phyloP scores from a whole-genome alignment of 2,113 vertebrate genomes.

The Misgurnus mizolepis region DNA sequence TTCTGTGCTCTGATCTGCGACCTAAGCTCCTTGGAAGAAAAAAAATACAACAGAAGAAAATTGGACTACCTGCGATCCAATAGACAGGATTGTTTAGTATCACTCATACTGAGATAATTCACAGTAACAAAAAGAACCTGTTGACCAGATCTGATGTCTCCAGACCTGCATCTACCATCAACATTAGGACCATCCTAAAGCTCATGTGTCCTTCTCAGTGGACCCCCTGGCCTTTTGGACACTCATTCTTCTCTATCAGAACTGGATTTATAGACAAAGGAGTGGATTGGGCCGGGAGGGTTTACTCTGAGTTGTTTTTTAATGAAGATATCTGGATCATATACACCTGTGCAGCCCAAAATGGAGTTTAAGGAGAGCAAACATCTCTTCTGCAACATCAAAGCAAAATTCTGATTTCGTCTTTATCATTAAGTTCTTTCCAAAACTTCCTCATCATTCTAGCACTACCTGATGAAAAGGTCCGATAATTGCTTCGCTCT shows the following conservation, averaged over 20 bases:
- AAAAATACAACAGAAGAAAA: background rate
- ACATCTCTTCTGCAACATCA: background rate
- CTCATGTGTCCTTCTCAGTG: conserved; percentile 14
- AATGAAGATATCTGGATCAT: background rate
- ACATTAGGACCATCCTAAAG: conserved; percentile 31
- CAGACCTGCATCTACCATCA: conserved; percentile 32
- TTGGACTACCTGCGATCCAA: background rate
- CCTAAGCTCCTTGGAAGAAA: background rate
- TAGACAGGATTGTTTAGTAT: conserved; percentile 12
- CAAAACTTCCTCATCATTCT: conserved; percentile 54
- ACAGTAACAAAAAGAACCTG: background rate
- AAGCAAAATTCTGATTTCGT: background rate
- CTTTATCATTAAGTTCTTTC: conserved; percentile 63
- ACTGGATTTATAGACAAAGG: conserved; percentile 4
- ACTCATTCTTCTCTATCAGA: background rate
- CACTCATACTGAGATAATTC: conserved; percentile 4
- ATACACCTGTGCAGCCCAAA: background rate
- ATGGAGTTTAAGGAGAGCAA: background rate
- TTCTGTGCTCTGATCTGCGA: conserved; percentile 41
- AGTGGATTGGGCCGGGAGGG: conserved; percentile 5
- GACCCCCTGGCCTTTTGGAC: background rate
- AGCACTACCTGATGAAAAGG: conserved; percentile 57
- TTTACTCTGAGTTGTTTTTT: conserved; percentile 6
- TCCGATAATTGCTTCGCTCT: conserved; percentile 33
- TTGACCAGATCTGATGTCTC: conserved; percentile 22